phyloP scores from a whole-genome alignment of 2,888 invertebrate genomes.

The Cactoblastis cactorum region DNA sequence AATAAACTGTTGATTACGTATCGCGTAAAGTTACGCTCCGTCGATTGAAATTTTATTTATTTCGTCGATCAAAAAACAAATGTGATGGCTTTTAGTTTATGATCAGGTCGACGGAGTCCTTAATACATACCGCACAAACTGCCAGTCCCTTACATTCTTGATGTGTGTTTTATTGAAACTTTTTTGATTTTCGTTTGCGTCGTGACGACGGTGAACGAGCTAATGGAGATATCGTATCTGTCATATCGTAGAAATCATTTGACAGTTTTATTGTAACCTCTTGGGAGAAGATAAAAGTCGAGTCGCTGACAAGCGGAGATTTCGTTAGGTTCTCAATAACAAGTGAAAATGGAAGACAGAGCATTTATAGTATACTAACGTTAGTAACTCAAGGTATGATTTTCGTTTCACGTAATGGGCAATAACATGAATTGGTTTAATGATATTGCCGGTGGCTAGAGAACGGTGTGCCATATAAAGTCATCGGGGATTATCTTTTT shows the following conservation, averaged over 20 bases:
- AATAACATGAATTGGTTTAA: constrained; percentile 13
- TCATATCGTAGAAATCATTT: constrained; percentile 64
- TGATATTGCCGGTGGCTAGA: constrained; percentile 11
- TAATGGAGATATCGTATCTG: constrained; percentile 73
- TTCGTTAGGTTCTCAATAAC: constrained; percentile 26
- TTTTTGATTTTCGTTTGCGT: constrained; percentile 45
- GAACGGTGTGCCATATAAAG: constrained; percentile 32
- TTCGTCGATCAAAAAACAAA: constrained; percentile 67
- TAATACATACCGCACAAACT: constrained; percentile 30
- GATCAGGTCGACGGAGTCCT: constrained; percentile 47
- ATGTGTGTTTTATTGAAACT: constrained; percentile 46
- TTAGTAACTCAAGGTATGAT: constrained; percentile 3
- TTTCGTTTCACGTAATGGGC: constrained; percentile 4
- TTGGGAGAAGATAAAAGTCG: constrained; percentile 53
- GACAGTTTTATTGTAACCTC: constrained; percentile 71
- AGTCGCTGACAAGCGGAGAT: constrained; percentile 39
- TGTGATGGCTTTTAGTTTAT: constrained; percentile 75
- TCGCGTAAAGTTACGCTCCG: constrained; percentile 65
- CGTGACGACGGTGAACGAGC: constrained; percentile 56
- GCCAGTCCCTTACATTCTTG: constrained; percentile 50
- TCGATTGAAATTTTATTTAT: constrained; percentile 70
- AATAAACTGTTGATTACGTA: constrained; percentile 73
- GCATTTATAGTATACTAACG: neutral
- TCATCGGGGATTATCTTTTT: constrained; percentile 33
- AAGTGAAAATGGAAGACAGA: neutral